Conservation (phyloP, 2,113 vertebrate genomes). For the Meles meles region DNA sequence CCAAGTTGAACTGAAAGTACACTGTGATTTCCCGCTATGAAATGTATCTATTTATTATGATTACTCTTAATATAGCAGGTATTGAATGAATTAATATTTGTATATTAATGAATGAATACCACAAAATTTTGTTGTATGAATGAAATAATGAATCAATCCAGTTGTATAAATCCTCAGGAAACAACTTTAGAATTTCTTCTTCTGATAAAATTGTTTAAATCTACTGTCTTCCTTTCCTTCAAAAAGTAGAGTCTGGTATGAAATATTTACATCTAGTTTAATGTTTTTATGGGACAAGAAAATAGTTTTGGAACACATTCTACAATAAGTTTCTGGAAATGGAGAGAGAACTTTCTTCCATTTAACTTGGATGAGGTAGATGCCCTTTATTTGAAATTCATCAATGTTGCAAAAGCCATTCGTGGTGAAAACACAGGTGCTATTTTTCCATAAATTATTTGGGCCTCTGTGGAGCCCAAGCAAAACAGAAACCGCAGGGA, state of each 20-base stretch:
- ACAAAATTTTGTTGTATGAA: background rate
- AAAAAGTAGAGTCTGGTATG: background rate
- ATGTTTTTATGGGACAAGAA: conserved; percentile 41
- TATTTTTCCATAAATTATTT: conserved; percentile 75
- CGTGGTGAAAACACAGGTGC: conserved; percentile 72
- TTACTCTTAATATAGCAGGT: background rate
- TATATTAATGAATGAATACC: background rate
- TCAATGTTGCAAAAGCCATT: conserved; percentile 60
- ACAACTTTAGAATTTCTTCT: background rate
- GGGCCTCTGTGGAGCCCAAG: conserved; percentile 59
- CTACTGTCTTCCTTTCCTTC: background rate
- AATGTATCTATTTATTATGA: background rate
- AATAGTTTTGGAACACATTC: conserved; percentile 47
- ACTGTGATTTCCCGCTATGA: background rate
- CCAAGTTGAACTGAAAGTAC: background rate
- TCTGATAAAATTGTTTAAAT: background rate
- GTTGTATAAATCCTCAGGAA: background rate
- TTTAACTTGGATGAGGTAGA: conserved; percentile 66
- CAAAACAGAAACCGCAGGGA: conserved; percentile 70
- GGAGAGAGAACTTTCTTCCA: conserved; percentile 53
- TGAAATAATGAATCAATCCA: background rate
- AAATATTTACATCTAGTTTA: conserved; percentile 30
- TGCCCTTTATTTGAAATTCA: conserved; percentile 73
- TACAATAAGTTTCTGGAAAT: conserved; percentile 56
- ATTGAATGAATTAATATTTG: background rate